A percentile compares a stretch with the other conserved stretches of the same genome.
Conservation (phyloP, 2,113 vertebrate genomes). For the Mellivora capensis region DNA sequence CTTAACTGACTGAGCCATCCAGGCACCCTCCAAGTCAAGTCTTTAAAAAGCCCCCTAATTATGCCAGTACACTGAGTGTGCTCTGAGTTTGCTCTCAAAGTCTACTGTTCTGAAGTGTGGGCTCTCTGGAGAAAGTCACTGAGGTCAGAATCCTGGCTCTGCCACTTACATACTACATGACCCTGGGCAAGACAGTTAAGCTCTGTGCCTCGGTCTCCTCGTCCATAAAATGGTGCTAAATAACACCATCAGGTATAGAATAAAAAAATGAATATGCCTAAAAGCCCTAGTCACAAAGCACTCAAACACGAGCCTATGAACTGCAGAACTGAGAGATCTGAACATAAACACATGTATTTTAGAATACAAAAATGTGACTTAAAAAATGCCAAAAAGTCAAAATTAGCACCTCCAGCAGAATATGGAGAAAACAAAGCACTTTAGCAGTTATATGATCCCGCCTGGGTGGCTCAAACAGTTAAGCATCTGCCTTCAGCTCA, state of each 20-base stretch:
- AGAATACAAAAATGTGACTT: background rate
- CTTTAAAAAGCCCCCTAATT: background rate
- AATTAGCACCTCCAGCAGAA: background rate
- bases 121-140: background rate
- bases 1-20: background rate
- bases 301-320: background rate
- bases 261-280: background rate
- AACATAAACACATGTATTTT: background rate
- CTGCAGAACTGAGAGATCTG: background rate
- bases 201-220: background rate
- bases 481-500: no score
- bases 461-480: no score
- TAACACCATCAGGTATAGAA: background rate
- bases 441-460: background rate
- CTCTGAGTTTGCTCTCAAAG: background rate
- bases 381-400: background rate
- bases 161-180: background rate
- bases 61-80: background rate
- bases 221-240: background rate
- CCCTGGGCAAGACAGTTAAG: background rate
- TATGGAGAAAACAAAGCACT: background rate
- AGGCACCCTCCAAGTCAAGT: background rate
- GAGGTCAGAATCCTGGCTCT: background rate
- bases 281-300: background rate
- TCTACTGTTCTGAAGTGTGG: background rate